These are phyloP conservation scores for Carterocephalus palaemon DNA, from an alignment of 2,888 invertebrate species.

Conservation along the genomic window DNA sequence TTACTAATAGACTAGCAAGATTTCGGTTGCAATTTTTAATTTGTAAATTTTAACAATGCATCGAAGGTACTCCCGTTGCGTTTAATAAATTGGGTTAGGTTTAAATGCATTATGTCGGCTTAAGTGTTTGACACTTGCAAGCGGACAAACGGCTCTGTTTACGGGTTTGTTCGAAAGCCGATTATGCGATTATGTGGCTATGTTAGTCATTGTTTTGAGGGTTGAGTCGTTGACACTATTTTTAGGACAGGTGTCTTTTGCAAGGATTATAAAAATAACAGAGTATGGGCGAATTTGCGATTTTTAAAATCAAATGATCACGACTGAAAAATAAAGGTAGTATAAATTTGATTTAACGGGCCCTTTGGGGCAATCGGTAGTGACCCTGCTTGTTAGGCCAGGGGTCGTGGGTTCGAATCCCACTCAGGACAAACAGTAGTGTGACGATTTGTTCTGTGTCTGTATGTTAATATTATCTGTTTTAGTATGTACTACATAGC, in stretches of 20 bases:
- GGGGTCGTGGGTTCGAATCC: no score
- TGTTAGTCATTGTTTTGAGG: constrained; percentile 57
- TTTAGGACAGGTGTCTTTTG: constrained; percentile 25
- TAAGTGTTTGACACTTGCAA: constrained; percentile 53
- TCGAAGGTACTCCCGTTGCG: constrained; percentile 27
- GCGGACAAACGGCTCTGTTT: constrained; percentile 46
- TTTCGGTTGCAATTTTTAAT: neutral
- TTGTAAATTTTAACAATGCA: constrained; percentile 25
- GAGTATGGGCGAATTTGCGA: neutral
- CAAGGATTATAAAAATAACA: constrained; percentile 3
- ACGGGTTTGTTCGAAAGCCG: constrained; percentile 58
- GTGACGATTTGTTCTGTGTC: no score
- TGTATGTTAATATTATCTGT: no score
- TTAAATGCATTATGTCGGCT: constrained; percentile 50
- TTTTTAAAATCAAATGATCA: no score
- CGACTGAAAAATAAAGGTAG: no score
- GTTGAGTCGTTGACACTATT: constrained; percentile 17
- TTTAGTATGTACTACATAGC: no score
- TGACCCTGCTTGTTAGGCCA: no score
- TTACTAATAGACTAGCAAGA: neutral
- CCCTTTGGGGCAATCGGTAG: no score
- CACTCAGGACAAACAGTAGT: no score
- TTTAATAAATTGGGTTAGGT: constrained; percentile 65
- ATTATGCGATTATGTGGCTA: constrained; percentile 37
- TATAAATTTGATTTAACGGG: no score